Base-by-base conservation (phyloP, 2,888 invertebrate species). In the Hypsopygia costalis region DNA sequence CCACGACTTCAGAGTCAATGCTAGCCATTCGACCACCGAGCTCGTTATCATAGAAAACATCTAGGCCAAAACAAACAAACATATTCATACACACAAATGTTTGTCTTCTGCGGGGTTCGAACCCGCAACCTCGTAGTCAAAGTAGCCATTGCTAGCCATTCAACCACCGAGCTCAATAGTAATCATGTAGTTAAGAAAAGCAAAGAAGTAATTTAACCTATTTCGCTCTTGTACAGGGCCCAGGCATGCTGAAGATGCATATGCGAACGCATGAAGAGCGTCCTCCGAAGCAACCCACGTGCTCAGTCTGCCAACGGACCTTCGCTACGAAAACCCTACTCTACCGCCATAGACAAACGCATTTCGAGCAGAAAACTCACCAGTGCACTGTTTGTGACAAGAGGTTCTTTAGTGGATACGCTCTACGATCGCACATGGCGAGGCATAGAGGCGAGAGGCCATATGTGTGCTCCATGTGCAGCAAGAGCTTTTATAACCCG, bases 241-340 rank as follows among this genome's bases (percentile, higher is more conserved):
- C 92, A 0, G 92, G 92, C 9, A 92, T 92, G 92, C 63, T 92
- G 22, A 91, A 91, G 54, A 91, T 92, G 91, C 92, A 92, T 59
- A 92, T 92, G 92, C 90, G 91, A 6, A 92, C 92, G 0, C 92
- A 92, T 69, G 90, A 91, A 53, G 76, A 90, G 52, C 85, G 91
- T 0, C 90, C 91, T 0, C 88, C 90, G 0, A 90, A 90, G 53
- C 89, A 89, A 48, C 92, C 92, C 0, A 89, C 91, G 0, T 92
- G 92, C 62, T 90, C 90, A 6, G 91, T 92, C 20, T 92, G 92
- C 63, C 89, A 90, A 48, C 89, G 91, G 3, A 88, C 87, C 1
- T 92, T 92, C 66, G 81, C 89, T 39, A 90, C 90, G 32, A 92
- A 91, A 62, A 91, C 92, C 0, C 73, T 92, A 9, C 79, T 92